Percentiles rank a stretch among this genome's conserved stretches.
phyloP scores from a whole-genome alignment of 2,797 vertebrate species.

The Chaenodraco wilsoni region DNA sequence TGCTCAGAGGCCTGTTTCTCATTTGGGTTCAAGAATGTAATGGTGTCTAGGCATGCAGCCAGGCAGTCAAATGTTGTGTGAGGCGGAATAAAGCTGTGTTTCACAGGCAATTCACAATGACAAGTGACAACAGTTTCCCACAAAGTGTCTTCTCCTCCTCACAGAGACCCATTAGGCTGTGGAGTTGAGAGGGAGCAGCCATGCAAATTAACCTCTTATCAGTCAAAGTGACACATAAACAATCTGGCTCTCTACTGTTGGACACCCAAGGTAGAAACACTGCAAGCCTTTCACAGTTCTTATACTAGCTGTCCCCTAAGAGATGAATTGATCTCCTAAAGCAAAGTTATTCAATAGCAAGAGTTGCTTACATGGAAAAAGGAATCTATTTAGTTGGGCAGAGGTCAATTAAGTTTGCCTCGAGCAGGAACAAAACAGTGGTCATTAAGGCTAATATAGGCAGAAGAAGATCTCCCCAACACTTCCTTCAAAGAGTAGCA shows the following conservation, averaged over 20 bases:
- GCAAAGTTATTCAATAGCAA: constrained; percentile 1
- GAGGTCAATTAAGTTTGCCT: constrained; percentile 53
- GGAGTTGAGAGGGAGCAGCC: constrained; percentile 44
- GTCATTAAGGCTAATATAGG: neutral
- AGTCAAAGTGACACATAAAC: constrained; percentile 63
- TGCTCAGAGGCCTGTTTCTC: constrained; percentile 61
- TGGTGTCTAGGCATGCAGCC: constrained; percentile 69
- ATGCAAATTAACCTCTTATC: constrained; percentile 63
- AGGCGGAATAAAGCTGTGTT: constrained; percentile 60
- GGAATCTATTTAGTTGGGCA: constrained; percentile 4
- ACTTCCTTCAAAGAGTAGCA: neutral
- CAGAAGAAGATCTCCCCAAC: neutral
- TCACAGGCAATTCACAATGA: constrained; percentile 68
- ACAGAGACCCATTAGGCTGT: constrained; percentile 63
- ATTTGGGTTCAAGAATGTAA: constrained; percentile 67
- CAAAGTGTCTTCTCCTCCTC: constrained; percentile 61
- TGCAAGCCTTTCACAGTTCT: constrained; percentile 18
- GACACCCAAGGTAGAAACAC: constrained; percentile 33
- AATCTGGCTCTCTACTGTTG: constrained; percentile 32
- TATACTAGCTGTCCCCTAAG: constrained; percentile 15
- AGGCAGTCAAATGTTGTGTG: constrained; percentile 64
- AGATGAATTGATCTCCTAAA: neutral
- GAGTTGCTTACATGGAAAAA: neutral
- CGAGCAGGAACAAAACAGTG: neutral
- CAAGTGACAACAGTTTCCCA: constrained; percentile 73